Evolutionary conservation across 1,140 invertebrate species (phyloP), one percentile per base, ranked within the genome.

Genomic region (Hyphantria cunea): DNA sequence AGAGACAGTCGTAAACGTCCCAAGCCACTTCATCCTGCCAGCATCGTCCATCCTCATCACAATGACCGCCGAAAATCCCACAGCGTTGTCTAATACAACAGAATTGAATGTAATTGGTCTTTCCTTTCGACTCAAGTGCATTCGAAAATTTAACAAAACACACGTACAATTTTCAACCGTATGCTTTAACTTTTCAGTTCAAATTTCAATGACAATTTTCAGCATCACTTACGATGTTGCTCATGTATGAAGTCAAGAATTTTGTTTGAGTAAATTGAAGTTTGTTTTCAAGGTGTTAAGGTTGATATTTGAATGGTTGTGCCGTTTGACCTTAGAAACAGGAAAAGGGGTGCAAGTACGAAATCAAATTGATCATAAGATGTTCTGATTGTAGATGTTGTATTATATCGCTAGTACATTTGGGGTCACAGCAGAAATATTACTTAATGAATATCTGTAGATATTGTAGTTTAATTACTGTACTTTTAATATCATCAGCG

Each of bases 221-320:
- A 12, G 15, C 39, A 13, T n/a, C 37, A 44, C 7, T 11, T 31
- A 15, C n/a, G n/a, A 58, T 70, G 75, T 6, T 64, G 54, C 8
- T 12, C 3, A 2, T 12, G 6, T 12, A 44, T 13, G 7, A 74
- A 59, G 42, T 69, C 2, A 10, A 9, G 8, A 0, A 3, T 0
- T 0, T 0, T 0, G 0, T 5, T 45, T 76, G 9, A 3, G 9
- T 39, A 39, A 39, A 39, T 39, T 39, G 37, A 39, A 10, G n/a
- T 3, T 39, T 9, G 37, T 25, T 1, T 1, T 3, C 5, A 5
- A 25, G 17, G 5, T 3, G 2, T 25, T 25, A 70, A 13, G 12
- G 64, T 62, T 55, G 12, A 63, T 34, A 52, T 72, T 80, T 4
- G 25, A 6, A 34, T 72, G 39, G 10, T 17, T 32, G 7, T 25